Base-by-base conservation (phyloP, 2,797 vertebrate genomes). In the Serranus cabrilla region DNA sequence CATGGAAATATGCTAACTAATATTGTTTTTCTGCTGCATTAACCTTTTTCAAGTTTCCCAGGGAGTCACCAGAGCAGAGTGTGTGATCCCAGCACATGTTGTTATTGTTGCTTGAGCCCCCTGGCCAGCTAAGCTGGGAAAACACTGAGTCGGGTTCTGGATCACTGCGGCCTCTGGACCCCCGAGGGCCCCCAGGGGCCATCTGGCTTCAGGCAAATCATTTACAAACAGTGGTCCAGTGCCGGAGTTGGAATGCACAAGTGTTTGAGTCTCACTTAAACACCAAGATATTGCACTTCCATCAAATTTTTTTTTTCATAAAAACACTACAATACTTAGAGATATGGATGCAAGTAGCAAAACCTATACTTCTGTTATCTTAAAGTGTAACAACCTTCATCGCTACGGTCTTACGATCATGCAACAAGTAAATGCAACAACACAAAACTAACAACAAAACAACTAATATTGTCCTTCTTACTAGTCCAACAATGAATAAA, bases 91-190 rank as follows among this genome's bases (percentile, higher is more conserved):
- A 71, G 86, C 85, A 89, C 87, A 89, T 92, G 89, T 91, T 92
- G 83, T 91, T 92, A 70, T 92, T 90, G 70, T 91, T 88, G 83
- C 86, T 64, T 1, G 7, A 70, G 80, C 76, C 88, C 72, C 89
- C 90, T 7, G 76, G 81, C 56, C 71, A 16, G 88, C 79, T 65
- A 93, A 92, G 91, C 92, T 93, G 92, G 90, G 89, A 92, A 92
- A 93, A 92, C 90, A 92, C 84, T 0, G 67, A 49, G 78, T 7
- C 68, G 40, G 71, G 85, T 78, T 82, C 74, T 77, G 75, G 82
- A 83, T 80, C 76, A 65, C 69, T 65, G 74, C 18, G 69, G 84
- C 78, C 83, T 73, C 56, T 51, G 68, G 82, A 87, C 82, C 84
- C 76, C 74, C 6, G 37, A n/a, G 70, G 74, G 72, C 74, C 88